phyloP scores from a whole-genome alignment of 2,888 invertebrate species.

The Cryptocephalus moraei region DNA sequence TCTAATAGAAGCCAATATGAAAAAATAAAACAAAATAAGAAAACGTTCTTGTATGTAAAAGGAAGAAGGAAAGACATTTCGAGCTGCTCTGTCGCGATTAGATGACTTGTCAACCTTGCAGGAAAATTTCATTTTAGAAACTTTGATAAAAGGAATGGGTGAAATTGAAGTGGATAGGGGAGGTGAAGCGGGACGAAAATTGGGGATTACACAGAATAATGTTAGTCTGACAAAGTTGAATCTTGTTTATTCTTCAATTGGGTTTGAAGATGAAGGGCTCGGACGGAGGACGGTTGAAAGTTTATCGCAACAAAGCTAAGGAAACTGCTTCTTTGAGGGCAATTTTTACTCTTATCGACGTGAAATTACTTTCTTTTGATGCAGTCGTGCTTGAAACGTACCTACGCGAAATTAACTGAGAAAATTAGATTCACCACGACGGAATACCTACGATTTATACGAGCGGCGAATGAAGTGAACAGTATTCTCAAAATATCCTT shows the following conservation, averaged over 20 bases:
- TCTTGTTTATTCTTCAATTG: constrained; percentile 1
- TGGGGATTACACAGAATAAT: constrained; percentile 30
- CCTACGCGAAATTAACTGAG: too few species aligned
- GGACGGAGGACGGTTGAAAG: too few species aligned
- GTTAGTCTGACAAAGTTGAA: constrained; percentile 31
- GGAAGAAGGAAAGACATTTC: constrained; percentile 9
- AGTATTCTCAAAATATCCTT: too few species aligned
- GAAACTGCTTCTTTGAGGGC: too few species aligned
- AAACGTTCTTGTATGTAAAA: constrained; percentile 32
- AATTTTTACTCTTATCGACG: too few species aligned
- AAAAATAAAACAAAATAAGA: constrained; percentile 27
- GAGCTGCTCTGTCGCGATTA: constrained; percentile 38
- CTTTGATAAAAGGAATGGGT: constrained; percentile 47
- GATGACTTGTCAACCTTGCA: constrained; percentile 47
- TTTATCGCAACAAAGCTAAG: too few species aligned
- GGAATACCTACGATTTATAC: too few species aligned
- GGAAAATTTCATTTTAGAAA: constrained; percentile 49
- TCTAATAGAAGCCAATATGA: constrained; percentile 28
- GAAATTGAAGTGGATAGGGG: constrained; percentile 38
- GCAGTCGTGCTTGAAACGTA: too few species aligned
- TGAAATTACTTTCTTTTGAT: too few species aligned
- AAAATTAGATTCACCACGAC: too few species aligned
- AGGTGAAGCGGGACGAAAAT: constrained; percentile 25
- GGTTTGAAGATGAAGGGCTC: too few species aligned
- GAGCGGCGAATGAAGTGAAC: too few species aligned